phyloP scores from a whole-genome alignment of 2,797 vertebrate species.

The Tympanoctomys barrerae region DNA sequence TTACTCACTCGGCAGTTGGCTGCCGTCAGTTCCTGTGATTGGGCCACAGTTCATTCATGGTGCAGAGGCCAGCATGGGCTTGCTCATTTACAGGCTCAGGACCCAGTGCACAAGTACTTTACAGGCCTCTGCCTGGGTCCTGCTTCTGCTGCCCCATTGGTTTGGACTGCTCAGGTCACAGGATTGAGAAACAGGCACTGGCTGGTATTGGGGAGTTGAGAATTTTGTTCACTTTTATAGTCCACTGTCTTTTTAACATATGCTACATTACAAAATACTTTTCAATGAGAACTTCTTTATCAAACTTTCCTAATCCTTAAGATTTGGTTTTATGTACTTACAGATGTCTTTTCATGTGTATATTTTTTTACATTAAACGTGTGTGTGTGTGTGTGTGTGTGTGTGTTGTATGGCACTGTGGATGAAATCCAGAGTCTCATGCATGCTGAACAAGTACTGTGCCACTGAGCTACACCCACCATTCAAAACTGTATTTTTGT shows the following conservation, averaged over 20 bases:
- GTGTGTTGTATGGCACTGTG: background rate
- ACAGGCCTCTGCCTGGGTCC: background rate
- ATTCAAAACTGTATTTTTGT: background rate
- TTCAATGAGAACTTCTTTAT: background rate
- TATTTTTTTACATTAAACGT: background rate
- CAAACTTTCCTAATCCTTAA: background rate
- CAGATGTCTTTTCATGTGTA: background rate
- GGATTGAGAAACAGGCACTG: background rate
- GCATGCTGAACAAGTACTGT: background rate
- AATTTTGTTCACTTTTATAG: background rate
- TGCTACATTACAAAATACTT: background rate
- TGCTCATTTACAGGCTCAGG: background rate
- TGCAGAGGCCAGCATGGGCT: background rate
- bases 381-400: background rate
- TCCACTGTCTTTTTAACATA: background rate
- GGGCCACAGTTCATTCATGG: background rate
- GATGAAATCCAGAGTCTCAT: background rate
- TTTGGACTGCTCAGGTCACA: background rate
- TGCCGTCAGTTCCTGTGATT: background rate
- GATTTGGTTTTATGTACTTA: conserved; percentile 22
- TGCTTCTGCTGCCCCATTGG: background rate
- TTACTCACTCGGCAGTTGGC: background rate
- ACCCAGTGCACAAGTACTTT: background rate
- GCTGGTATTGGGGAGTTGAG: background rate
- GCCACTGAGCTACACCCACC: background rate